Evolutionary conservation across 1,140 invertebrate species (phyloP).

Genomic region (Caenorhabditis inopinata): DNA sequence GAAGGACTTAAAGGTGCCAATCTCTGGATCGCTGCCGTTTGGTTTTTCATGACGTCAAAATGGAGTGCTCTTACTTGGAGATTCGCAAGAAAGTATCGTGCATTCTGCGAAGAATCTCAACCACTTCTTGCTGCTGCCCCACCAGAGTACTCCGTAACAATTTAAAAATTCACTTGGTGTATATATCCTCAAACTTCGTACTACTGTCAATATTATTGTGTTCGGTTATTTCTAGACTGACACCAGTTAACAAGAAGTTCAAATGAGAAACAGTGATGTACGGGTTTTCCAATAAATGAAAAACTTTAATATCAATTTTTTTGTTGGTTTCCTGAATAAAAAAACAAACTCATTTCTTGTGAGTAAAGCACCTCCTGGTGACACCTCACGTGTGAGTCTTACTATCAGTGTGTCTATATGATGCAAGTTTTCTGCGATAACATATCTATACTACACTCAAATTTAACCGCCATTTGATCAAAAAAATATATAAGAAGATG

Average conservation of each 20-base stretch:
- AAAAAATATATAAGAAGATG: neutral
- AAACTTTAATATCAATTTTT: neutral
- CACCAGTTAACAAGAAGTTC: neutral
- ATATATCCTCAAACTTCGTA: slow-evolving; percentile 15
- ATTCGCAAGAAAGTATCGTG: slow-evolving; percentile 16
- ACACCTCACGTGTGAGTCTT: neutral
- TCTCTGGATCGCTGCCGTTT: slow-evolving; percentile 42
- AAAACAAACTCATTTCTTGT: neutral
- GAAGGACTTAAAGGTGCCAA: slow-evolving; percentile 38
- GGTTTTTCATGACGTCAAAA: slow-evolving; percentile 41
- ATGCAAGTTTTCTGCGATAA: slow-evolving; percentile 1
- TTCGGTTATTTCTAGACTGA: too few relatives aligned
- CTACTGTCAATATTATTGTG: neutral
- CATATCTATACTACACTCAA: neutral
- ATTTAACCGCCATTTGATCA: neutral
- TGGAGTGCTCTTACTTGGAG: slow-evolving; percentile 18
- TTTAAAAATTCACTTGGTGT: neutral
- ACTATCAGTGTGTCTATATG: neutral
- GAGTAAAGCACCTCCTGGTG: neutral
- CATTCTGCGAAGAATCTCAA: neutral
- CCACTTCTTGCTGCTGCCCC: neutral
- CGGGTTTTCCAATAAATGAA: neutral
- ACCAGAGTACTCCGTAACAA: slow-evolving; percentile 3
- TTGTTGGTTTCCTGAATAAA: neutral
- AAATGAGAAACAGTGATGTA: neutral